Evolutionary conservation across 1,140 invertebrate genomes (phyloP), one percentile per base, ranked within the genome.

Genomic region (Heterodera schachtii): DNA sequence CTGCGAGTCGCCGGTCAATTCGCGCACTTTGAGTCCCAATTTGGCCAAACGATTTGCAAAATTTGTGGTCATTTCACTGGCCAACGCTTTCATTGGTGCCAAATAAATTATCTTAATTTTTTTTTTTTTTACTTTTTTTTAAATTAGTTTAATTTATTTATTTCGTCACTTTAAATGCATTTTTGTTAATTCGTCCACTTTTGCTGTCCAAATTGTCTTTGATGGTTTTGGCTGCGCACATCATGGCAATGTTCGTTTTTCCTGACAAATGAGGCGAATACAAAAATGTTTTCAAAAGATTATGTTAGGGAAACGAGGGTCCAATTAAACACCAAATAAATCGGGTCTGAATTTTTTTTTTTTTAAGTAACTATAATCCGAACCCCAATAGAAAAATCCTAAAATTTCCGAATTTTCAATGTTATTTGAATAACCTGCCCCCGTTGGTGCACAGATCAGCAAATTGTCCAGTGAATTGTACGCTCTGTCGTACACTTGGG

Each of bases 1-100:
- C 87, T 97, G 95, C 94, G 98, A 99, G 90, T 99, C 98, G 21
- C 98, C 98, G 0, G 98, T 99, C 57, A 98, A 91, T 91, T 99
- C 98, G 80, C 93, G 92, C 0, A 99, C 97, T 3, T 91, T 90
- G 31, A 98, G 93, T 11, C 95, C 95, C 0, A 97, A 91, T 8
- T 92, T 91, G 47, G 92, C 91, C 3, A 98, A 91, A 76, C 95
- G 93, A 87, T 94, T 94, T 6, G 93, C 93, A 91, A 99, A 99
- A 91, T 95, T 98, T 1, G 93, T 92, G 0, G 97, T 96, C 96
- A 99, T 99, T 92, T 99, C 98, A 49, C 96, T 94, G 1, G 97
- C 97, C 31, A 99, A 90, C 2, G 98, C 97, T 92, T 99, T 99
- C 97, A 99, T 99, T 11, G 98, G 98, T 3, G 97, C 96, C 79